These are phyloP conservation scores for Parotia lawesii DNA, from an alignment of 2,113 vertebrate genomes.

Conservation along the genomic window DNA sequence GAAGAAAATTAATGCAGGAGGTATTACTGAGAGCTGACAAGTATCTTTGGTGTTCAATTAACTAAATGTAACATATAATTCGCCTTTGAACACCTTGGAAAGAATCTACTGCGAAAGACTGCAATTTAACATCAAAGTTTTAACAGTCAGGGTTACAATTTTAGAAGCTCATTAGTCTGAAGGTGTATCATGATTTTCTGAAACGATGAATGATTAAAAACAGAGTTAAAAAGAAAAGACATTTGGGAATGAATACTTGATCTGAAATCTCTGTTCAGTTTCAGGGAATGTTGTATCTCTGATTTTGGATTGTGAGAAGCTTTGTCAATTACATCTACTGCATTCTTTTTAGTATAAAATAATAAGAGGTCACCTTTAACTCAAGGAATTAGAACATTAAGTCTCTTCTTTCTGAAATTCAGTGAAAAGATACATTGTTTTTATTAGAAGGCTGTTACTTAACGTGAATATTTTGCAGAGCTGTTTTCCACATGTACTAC, in stretches of 20 bases:
- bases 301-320: not conserved
- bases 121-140: conserved; percentile 13
- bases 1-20: not conserved
- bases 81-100: conserved; percentile 14
- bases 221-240: conserved; percentile 4
- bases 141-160: not conserved
- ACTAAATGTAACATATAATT: conserved; percentile 15
- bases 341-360: not conserved
- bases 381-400: not conserved
- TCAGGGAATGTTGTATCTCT: not conserved
- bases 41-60: not conserved
- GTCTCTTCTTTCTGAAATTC: not conserved
- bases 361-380: not conserved
- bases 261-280: not conserved
- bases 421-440: not conserved
- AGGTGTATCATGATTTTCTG: not conserved
- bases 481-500: not conserved
- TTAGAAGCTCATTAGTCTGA: conserved; percentile 31
- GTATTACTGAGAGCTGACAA: conserved; percentile 17
- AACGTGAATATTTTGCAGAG: not conserved
- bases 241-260: not conserved
- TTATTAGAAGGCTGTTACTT: not conserved
- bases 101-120: not conserved
- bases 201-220: conserved; percentile 31
- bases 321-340: not conserved